These are phyloP conservation scores for Varanus salvator DNA, from an alignment of 2,113 vertebrate genomes.

Conservation along the genomic window DNA sequence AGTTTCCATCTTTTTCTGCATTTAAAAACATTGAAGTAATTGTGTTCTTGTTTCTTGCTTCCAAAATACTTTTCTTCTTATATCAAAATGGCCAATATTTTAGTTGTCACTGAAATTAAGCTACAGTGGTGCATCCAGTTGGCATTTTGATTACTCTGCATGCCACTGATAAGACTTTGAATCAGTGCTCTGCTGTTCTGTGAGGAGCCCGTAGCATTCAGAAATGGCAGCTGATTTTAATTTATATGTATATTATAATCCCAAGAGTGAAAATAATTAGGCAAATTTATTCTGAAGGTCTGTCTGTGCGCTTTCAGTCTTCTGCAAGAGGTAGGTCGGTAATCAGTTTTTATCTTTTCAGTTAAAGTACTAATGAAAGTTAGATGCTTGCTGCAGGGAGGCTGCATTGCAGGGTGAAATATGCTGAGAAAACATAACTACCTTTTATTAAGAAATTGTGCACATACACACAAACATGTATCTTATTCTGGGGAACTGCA, in stretches of 20 bases:
- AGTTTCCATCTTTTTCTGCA: slow-evolving; percentile 7
- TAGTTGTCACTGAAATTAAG: slow-evolving; percentile 27
- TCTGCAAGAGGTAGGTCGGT: background rate
- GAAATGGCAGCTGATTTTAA: background rate
- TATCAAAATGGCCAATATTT: background rate
- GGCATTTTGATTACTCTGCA: slow-evolving; percentile 16
- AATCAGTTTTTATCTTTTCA: slow-evolving; percentile 14
- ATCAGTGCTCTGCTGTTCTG: background rate
- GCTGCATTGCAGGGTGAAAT: background rate
- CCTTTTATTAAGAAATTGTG: background rate
- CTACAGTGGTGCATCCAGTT: background rate
- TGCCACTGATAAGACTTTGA: background rate
- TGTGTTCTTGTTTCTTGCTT: slow-evolving; percentile 25
- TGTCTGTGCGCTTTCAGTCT: background rate
- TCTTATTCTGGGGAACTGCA: slow-evolving; percentile 18
- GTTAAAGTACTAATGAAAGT: background rate
- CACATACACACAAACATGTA: fast-evolving
- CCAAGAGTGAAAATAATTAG: background rate
- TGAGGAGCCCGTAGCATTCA: background rate
- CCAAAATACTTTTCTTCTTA: background rate
- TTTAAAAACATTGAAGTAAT: background rate
- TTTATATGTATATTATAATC: background rate
- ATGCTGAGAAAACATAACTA: background rate
- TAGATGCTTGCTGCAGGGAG: slow-evolving; percentile 20
- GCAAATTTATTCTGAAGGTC: slow-evolving; percentile 11